Evolutionary conservation across 2,113 vertebrate species (phyloP), one percentile per base, ranked within the genome.

Genomic region (Nesoenas mayeri): DNA sequence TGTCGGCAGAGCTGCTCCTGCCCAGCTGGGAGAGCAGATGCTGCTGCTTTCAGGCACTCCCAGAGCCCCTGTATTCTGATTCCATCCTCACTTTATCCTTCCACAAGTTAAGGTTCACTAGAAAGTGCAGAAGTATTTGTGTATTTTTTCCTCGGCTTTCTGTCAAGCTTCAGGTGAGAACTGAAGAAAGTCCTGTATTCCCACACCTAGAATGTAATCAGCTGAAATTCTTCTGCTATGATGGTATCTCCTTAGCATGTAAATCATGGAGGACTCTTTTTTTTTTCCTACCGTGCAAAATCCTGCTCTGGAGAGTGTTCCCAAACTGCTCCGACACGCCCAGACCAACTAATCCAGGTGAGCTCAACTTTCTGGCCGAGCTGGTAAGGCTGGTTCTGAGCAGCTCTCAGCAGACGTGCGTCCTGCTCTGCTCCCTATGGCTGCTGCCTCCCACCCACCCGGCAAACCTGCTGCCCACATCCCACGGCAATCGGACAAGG

Each of bases 201-300:
- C 91, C 97, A 96, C 95, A 96, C 96, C 95, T 95, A 58, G 91
- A 95, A 89, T 80, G 92, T 70, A 97, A 94, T 95, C 95, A 96
- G 71, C 89, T 85, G 86, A 95, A 92, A 96, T 96, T 93, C 92
- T 72, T 94, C 86, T 92, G 91, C 74, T 42, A 15, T 96, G 88
- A 96, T 94, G 92, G 10, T 92, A 97, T 96, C 95, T 93, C 48
- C 79, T 57, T 26, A 94, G 42, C 79, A 74, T 88, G 88, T 78
- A 95, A 96, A 96, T 89, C 88, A 71, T 81, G 84, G 12, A 79
- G 61, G 83, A 51, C 29, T 72, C 26, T 5, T 10, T 2, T 2
- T 19, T 24, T 14, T 3, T 25, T 15, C 31, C 44, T 70, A 74
- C 50, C 0, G 1, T 79, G 74, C 80, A 95, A 79, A 96, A 92